Conservation (phyloP, 1,140 invertebrate genomes). For the Hypsibius dujardini region DNA sequence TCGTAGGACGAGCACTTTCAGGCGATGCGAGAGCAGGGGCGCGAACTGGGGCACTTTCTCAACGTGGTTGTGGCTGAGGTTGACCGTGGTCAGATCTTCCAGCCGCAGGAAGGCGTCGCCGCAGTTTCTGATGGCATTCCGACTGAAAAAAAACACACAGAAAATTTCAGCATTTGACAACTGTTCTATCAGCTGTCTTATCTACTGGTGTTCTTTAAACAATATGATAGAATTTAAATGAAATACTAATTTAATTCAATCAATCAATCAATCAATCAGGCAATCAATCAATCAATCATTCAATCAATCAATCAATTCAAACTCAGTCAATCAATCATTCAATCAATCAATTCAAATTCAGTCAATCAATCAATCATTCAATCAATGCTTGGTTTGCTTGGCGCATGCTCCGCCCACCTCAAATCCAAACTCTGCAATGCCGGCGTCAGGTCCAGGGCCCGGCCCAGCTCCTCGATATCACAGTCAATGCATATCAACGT, state of each 20-base stretch:
- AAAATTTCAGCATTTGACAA: neutral
- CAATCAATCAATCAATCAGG: neutral
- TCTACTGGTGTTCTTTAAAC: too few relatives aligned
- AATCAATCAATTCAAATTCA: too few relatives aligned
- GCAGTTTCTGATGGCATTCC: neutral
- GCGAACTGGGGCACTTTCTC: constrained; percentile 4
- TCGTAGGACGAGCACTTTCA: neutral
- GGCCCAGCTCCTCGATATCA: neutral
- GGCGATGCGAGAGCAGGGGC: neutral
- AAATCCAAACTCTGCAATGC: neutral
- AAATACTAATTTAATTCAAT: too few relatives aligned
- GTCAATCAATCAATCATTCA: too few relatives aligned
- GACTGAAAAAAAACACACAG: neutral
- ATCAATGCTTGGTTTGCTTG: too few relatives aligned
- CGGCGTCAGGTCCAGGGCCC: neutral
- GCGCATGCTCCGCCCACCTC: neutral
- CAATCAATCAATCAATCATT: neutral
- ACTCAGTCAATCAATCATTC: too few relatives aligned
- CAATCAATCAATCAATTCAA: too few relatives aligned
- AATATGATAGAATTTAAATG: too few relatives aligned
- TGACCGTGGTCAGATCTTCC: neutral
- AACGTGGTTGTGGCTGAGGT: neutral
- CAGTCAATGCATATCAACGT: constrained; percentile 6
- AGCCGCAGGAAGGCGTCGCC: neutral
- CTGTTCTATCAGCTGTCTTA: too few relatives aligned